These are phyloP conservation scores for Whitmania pigra DNA, from an alignment of 1,140 invertebrate species.

Conservation along the genomic window DNA sequence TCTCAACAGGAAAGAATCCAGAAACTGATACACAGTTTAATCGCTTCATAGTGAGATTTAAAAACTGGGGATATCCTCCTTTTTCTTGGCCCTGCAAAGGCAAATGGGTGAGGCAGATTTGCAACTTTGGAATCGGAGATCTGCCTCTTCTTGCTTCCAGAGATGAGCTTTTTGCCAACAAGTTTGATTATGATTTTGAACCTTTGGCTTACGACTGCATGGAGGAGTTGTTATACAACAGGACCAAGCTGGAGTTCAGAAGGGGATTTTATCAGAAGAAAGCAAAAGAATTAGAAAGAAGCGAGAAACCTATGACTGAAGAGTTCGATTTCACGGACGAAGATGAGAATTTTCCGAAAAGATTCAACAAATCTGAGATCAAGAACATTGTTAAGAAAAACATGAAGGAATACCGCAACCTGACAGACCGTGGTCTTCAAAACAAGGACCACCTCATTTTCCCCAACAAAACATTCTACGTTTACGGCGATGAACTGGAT, in stretches of 20 bases:
- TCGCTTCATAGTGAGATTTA: conserved; percentile 22
- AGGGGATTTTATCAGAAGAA: no score
- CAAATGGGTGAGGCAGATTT: conserved; percentile 23
- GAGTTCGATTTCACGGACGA: no score
- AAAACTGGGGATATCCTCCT: conserved; percentile 22
- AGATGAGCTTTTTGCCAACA: conserved; percentile 37
- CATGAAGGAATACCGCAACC: no score
- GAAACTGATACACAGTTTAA: conserved; percentile 20
- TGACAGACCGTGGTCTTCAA: no score
- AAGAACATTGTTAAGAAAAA: no score
- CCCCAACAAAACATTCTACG: no score
- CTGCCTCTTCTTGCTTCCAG: conserved; percentile 27
- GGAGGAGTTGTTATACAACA: conserved; percentile 26
- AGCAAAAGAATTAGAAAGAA: no score
- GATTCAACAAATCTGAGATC: no score
- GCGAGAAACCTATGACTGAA: no score
- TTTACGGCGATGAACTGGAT: background rate
- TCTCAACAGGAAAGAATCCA: conserved; percentile 1
- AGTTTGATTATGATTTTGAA: conserved; percentile 34
- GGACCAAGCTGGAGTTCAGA: conserved; percentile 11
- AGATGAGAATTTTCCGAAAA: no score
- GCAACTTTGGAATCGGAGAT: conserved; percentile 32
- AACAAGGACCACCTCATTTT: no score
- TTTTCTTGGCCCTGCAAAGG: conserved; percentile 21
- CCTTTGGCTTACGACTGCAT: conserved; percentile 33